Base-by-base conservation (phyloP, 1,140 invertebrate genomes). In the Meloidogyne floridensis region DNA sequence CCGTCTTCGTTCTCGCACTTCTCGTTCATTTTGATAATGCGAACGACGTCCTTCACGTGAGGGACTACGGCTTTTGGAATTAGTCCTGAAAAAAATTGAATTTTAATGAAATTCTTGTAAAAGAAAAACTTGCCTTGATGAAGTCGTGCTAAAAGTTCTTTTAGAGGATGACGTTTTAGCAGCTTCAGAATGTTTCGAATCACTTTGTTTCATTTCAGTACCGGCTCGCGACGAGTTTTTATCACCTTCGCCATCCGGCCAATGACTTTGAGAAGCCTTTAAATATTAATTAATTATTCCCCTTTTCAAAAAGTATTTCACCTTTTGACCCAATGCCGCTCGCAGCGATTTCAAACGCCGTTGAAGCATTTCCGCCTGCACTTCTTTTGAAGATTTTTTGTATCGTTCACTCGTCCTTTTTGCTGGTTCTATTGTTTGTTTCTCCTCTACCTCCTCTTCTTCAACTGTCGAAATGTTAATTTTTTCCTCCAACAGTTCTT, bases 151-250 rank as follows among this genome's bases (percentile, higher is more conserved):
- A n/a, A 65, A 65, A n/a, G 15, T 65, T 18, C n/a, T 65, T 11
- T 65, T 65, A n/a, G 59, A 65, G 7, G 59, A n/a, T 65, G 59
- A n/a, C n/a, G 59, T 65, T 65, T 65, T 65, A n/a, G 59, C 32
- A 32, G 32, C 15, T 6, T 65, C n/a, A n/a, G 59, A 65, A n/a
- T 65, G 15, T n/a, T 18, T 65, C 15, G 59, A 65, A 13, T 65
- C 59, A 15, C 15, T 7, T 65, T 65, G 59, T 65, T n/a, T 65
- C 32, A 32, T 32, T 32, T 32, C 32, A 5, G 2, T 6, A 1
- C 5, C 15, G 10, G n/a, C 18, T 1, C 10, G 59, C 4, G 59
- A 6, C 1, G 59, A n/a, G n/a, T 65, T 18, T n/a, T 18, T 65
- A 15, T 6, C n/a, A n/a, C n/a, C 59, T n/a, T n/a, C 15, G 32